These are phyloP conservation scores for Amphipyra tragopoginis DNA, from an alignment of 2,888 invertebrate species.

Conservation along the genomic window DNA sequence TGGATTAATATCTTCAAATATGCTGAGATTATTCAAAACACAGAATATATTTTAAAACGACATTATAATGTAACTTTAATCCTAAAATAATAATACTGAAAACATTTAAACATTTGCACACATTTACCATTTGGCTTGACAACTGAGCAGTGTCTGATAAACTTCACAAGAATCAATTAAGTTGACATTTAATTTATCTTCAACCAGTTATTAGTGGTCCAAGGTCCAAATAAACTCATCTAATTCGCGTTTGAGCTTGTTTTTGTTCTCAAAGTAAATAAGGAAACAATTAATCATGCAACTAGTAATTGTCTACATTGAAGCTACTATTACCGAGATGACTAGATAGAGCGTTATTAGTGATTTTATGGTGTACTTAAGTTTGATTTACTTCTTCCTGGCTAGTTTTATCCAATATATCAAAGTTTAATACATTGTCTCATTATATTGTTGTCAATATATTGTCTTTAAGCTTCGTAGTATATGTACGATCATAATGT, in stretches of 20 bases:
- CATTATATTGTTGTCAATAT: slow-evolving; percentile 46
- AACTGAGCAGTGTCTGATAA: slow-evolving; percentile 9
- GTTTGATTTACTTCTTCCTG: slow-evolving; percentile 61
- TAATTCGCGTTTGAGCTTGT: slow-evolving; percentile 53
- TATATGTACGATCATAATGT: slow-evolving; percentile 29
- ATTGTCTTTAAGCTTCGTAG: slow-evolving; percentile 38
- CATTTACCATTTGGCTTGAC: slow-evolving; percentile 19
- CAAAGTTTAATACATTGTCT: slow-evolving; percentile 49
- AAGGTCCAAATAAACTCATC: slow-evolving; percentile 52
- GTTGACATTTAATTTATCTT: slow-evolving; percentile 56
- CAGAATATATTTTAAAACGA: background rate
- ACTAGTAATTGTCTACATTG: slow-evolving; percentile 58
- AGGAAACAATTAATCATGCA: slow-evolving; percentile 65
- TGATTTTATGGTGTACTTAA: slow-evolving; percentile 61
- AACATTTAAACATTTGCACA: slow-evolving; percentile 6
- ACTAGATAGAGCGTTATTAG: slow-evolving; percentile 54
- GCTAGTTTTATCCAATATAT: slow-evolving; percentile 47
- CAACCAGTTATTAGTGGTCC: slow-evolving; percentile 52
- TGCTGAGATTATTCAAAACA: too few species aligned
- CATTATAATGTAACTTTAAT: background rate
- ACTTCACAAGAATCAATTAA: slow-evolving; percentile 32
- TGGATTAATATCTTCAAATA: too few species aligned
- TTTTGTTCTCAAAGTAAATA: slow-evolving; percentile 59
- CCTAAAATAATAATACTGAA: background rate
- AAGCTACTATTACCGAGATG: slow-evolving; percentile 53